These are phyloP conservation scores for Amblyornis subalaris DNA, from an alignment of 2,113 vertebrate genomes.

Conservation along the genomic window DNA sequence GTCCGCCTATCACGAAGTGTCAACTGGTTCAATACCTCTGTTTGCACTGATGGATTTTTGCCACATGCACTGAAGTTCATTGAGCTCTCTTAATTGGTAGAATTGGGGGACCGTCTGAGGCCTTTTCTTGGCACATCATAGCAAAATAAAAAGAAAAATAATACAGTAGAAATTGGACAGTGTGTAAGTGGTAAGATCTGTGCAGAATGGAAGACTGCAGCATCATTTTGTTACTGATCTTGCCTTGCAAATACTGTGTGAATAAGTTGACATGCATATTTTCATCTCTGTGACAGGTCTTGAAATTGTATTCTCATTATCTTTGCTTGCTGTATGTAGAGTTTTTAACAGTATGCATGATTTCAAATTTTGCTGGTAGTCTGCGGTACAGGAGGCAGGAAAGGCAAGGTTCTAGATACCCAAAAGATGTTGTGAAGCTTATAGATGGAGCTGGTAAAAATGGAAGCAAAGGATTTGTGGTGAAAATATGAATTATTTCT, in stretches of 20 bases:
- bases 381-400: background rate
- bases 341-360: background rate
- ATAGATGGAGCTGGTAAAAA: background rate
- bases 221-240: background rate
- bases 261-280: background rate
- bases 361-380: background rate
- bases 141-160: background rate
- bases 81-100: background rate
- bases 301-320: background rate
- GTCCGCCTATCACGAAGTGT: background rate
- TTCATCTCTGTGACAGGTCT: background rate
- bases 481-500: background rate
- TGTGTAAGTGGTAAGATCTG: background rate
- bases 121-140: background rate
- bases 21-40: background rate
- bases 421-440: background rate
- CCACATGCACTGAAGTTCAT: background rate
- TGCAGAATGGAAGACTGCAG: background rate
- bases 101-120: background rate
- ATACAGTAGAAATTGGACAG: background rate
- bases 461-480: fast-evolving
- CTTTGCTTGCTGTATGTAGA: background rate
- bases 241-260: background rate
- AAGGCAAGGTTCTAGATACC: background rate
- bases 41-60: background rate